A percentile compares a stretch with the other conserved stretches of the same genome.
phyloP scores from a whole-genome alignment of 2,797 vertebrate genomes.

The Manis crassicaudata region DNA sequence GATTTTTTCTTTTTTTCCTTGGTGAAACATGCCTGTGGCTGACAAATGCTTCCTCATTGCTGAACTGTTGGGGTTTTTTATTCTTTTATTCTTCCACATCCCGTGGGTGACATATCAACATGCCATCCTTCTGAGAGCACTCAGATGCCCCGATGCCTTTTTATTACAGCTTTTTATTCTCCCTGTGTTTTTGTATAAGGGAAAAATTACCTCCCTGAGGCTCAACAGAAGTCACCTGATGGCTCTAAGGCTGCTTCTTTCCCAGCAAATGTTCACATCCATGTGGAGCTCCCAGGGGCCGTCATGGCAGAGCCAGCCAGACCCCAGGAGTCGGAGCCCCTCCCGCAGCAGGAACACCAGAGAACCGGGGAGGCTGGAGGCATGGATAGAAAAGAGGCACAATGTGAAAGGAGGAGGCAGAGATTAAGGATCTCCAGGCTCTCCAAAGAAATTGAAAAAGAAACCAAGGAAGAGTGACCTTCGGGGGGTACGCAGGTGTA shows the following conservation, averaged over 20 bases:
- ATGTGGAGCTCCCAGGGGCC: background rate
- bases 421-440: background rate
- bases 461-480: background rate
- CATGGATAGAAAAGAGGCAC: background rate
- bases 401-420: background rate
- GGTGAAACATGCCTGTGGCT: background rate
- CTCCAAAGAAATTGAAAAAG: background rate
- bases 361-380: background rate
- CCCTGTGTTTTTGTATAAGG: background rate
- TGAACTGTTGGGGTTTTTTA: background rate
- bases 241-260: background rate
- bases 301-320: background rate
- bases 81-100: background rate
- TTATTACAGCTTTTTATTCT: background rate
- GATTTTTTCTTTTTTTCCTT: background rate
- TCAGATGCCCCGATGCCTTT: background rate
- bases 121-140: background rate
- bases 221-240: background rate
- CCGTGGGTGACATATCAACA: background rate
- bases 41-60: constrained; percentile 8
- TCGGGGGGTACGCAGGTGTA: background rate
- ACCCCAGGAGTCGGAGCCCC: background rate
- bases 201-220: background rate
- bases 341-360: background rate
- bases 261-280: background rate